These are phyloP conservation scores for Chlorops oryzae DNA, from an alignment of 1,140 invertebrate genomes.

Conservation along the genomic window DNA sequence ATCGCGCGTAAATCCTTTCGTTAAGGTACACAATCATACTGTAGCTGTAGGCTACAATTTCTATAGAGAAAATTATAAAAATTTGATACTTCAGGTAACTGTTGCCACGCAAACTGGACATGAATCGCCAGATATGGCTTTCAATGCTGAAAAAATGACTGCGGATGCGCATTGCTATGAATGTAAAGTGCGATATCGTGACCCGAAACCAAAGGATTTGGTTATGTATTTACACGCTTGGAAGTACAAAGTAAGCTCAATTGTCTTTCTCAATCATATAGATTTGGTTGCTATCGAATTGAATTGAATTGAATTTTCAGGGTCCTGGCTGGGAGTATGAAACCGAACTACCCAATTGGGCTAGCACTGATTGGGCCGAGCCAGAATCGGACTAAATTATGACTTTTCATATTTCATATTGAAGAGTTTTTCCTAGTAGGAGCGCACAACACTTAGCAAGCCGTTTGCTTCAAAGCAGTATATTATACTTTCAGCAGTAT, in stretches of 20 bases:
- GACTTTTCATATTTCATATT: no score
- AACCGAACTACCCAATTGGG: conserved; percentile 83
- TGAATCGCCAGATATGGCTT: conserved; percentile 61
- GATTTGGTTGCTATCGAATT: no score
- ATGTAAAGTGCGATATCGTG: conserved; percentile 83
- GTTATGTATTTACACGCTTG: conserved; percentile 95
- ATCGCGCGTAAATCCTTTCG: no score
- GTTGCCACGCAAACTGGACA: conserved; percentile 78
- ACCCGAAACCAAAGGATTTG: conserved; percentile 83
- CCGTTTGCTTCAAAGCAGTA: no score
- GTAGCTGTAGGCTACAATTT: no score
- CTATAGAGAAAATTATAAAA: background rate
- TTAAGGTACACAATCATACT: conserved; percentile 82
- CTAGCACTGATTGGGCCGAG: conserved; percentile 71
- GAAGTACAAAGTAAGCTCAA: conserved; percentile 79
- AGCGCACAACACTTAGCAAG: no score
- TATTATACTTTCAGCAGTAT: no score
- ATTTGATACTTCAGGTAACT: conserved; percentile 64
- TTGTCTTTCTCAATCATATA: background rate
- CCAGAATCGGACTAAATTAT: conserved; percentile 37
- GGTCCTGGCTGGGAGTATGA: conserved; percentile 86
- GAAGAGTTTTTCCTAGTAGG: no score
- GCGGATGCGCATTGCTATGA: conserved; percentile 85
- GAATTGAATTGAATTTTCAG: no score
- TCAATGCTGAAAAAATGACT: conserved; percentile 69